A percentile compares a stretch with the other conserved stretches of the same genome.
Conservation (phyloP, 1,140 invertebrate genomes). For the Cherax quadricarinatus region DNA sequence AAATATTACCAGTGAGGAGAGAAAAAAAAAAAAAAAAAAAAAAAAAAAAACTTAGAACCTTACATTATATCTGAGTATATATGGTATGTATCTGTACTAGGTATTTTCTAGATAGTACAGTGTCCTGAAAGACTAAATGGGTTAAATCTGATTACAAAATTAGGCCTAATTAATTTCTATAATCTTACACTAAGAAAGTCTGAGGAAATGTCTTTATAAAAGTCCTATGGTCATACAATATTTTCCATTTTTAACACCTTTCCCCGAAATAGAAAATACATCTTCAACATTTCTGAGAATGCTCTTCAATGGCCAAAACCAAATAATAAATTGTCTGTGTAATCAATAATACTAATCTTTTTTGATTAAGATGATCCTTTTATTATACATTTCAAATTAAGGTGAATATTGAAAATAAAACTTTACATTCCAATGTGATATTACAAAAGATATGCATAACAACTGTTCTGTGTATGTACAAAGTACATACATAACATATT, state of each 20-base stretch:
- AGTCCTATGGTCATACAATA: constrained; percentile 9
- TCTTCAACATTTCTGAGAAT: background rate
- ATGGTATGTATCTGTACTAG: background rate
- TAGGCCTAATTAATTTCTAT: background rate
- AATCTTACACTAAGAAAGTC: constrained; percentile 1
- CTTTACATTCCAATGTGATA: background rate
- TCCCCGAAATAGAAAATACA: constrained; percentile 34
- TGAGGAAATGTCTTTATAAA: background rate
- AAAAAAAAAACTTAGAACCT: background rate
- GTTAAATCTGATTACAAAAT: constrained; percentile 20
- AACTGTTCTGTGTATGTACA: background rate
- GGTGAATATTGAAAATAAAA: too few species aligned
- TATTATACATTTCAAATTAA: background rate
- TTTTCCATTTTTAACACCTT: constrained; percentile 20
- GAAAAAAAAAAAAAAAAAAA: background rate
- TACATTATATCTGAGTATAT: background rate
- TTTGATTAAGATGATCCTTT: background rate
- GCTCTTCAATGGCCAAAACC: background rate
- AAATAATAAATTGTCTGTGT: background rate
- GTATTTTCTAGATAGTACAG: background rate
- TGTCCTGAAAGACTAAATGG: constrained; percentile 26
- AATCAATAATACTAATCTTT: background rate
- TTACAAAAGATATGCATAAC: background rate
- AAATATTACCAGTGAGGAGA: background rate
- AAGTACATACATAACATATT: background rate